These are phyloP conservation scores for Rhyacophila evoluta DNA, from an alignment of 2,888 invertebrate genomes.

Conservation along the genomic window DNA sequence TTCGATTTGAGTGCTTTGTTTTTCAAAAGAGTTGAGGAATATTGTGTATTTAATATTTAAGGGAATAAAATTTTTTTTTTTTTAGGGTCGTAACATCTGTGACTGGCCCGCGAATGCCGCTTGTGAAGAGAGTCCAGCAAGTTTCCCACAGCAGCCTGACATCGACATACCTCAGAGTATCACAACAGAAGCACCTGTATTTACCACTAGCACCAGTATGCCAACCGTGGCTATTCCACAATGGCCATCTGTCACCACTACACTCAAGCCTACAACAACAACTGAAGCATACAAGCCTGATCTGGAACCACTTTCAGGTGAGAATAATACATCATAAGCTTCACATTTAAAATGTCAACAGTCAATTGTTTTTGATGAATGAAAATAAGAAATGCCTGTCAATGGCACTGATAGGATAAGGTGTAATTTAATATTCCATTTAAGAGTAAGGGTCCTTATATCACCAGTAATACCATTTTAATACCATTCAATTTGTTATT, in stretches of 20 bases:
- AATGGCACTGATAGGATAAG: too few species aligned
- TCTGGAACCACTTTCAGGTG: slow-evolving; percentile 36
- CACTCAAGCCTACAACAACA: slow-evolving; percentile 55
- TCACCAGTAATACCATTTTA: too few species aligned
- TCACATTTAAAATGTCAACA: too few species aligned
- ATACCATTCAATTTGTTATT: too few species aligned
- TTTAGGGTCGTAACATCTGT: slow-evolving; percentile 73
- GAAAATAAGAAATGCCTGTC: too few species aligned
- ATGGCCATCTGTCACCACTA: not conserved
- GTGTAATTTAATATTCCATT: too few species aligned
- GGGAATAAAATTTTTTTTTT: too few species aligned
- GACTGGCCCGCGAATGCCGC: slow-evolving; percentile 79
- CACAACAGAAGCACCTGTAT: not conserved
- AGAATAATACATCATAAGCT: not conserved
- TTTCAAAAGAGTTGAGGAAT: too few species aligned
- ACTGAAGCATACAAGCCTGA: slow-evolving; percentile 56
- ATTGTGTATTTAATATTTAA: too few species aligned
- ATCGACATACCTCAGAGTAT: not conserved
- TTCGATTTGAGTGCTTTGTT: too few species aligned
- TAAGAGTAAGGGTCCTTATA: too few species aligned
- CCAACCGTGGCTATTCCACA: slow-evolving; percentile 55
- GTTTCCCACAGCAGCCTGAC: not conserved
- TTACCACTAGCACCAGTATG: slow-evolving; percentile 22
- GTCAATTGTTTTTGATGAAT: too few species aligned
- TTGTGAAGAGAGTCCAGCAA: slow-evolving; percentile 62